A percentile compares a stretch with the other conserved stretches of the same genome.
Conservation (phyloP, 2,113 vertebrate species). For the Neolamprologus hecqui region DNA sequence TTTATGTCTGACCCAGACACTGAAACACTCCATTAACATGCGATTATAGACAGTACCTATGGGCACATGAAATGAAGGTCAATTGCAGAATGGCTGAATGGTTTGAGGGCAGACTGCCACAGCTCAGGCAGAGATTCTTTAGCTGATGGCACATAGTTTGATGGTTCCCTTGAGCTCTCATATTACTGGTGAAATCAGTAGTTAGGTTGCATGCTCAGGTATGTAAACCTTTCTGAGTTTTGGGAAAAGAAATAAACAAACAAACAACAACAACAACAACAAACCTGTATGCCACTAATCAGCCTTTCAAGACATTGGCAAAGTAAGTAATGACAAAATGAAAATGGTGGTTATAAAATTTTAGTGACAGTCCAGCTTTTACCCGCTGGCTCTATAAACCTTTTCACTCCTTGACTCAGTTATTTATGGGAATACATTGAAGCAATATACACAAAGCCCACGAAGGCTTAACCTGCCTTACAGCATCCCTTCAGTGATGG, state of each 20-base stretch:
- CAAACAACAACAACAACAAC: neutral
- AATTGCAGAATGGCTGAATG: neutral
- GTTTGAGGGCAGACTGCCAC: neutral
- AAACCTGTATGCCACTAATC: neutral
- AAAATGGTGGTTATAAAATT: neutral
- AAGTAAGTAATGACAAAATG: neutral
- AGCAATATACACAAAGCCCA: neutral
- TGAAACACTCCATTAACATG: neutral
- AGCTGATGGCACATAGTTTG: neutral
- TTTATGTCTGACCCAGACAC: neutral
- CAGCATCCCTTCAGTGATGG: neutral
- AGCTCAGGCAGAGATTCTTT: neutral
- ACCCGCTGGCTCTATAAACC: neutral
- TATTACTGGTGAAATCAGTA: neutral
- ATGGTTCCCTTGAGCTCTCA: neutral
- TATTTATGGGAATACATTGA: neutral
- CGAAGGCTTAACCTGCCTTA: neutral
- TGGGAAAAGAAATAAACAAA: rapidly evolving
- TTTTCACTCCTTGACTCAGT: neutral
- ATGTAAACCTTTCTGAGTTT: neutral
- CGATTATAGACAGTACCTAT: neutral
- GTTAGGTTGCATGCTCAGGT: neutral
- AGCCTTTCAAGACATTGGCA: neutral
- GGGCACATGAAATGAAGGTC: neutral
- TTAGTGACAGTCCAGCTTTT: neutral